Conservation (phyloP, 2,797 vertebrate species). For the Coendou prehensilis region DNA sequence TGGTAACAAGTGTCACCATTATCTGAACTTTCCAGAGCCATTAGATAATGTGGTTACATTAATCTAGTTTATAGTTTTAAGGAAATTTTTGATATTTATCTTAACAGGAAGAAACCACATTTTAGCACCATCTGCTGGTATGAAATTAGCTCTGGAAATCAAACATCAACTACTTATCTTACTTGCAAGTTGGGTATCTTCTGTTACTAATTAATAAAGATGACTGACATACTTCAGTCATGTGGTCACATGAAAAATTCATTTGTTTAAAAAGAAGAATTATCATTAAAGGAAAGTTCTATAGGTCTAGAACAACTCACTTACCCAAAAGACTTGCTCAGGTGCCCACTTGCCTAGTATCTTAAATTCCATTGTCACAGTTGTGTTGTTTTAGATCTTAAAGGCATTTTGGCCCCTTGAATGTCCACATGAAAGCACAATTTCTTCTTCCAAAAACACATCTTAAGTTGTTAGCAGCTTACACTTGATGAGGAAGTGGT, state of each 20-base stretch:
- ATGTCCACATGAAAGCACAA: neutral
- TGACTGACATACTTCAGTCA: constrained; percentile 83
- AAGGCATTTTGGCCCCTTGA: neutral
- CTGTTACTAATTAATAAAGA: constrained; percentile 85
- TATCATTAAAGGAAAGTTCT: constrained; percentile 17
- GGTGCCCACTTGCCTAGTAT: neutral
- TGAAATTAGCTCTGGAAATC: constrained; percentile 87
- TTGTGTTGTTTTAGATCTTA: constrained; percentile 35
- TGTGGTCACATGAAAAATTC: constrained; percentile 46
- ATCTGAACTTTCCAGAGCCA: constrained; percentile 92
- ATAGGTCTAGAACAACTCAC: neutral
- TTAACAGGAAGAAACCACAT: constrained; percentile 88
- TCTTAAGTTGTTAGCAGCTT: constrained; percentile 9
- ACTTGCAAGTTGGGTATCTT: constrained; percentile 79
- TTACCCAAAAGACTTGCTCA: constrained; percentile 9
- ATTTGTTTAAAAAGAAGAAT: neutral
- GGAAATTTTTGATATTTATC: constrained; percentile 91
- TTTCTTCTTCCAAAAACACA: constrained; percentile 5
- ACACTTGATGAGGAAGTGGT: constrained; percentile 5
- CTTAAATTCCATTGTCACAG: neutral
- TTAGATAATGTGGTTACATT: constrained; percentile 94
- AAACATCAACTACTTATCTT: constrained; percentile 79
- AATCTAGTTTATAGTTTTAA: constrained; percentile 94
- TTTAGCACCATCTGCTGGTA: constrained; percentile 97
- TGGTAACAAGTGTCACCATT: constrained; percentile 89